Evolutionary conservation across 2,888 invertebrate genomes (phyloP), one percentile per base, ranked within the genome.

Genomic region (Lepidocyrtoides sp.): DNA sequence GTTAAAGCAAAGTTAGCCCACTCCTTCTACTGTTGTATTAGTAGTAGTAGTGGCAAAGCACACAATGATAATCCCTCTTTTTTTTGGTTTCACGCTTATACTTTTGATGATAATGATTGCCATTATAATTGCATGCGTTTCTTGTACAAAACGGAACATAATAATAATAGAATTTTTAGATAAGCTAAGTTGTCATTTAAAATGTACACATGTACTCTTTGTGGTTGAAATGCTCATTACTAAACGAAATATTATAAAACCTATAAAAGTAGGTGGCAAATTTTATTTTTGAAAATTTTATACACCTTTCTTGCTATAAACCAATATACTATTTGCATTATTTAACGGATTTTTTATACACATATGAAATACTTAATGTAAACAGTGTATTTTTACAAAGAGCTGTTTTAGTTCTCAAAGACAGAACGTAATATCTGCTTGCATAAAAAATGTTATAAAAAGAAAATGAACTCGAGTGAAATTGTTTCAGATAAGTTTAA

Each of bases 401-500:
- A n/a, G n/a, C n/a, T n/a, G n/a, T n/a, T n/a, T n/a, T n/a, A n/a
- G n/a, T n/a, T n/a, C n/a, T 41, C 72, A 36, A 8, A 2, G 7
- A 12, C 36, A 41, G 10, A 14, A 23, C 26, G 0, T 26, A 1
- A 10, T 32, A 2, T n/a, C 48, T 7, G 75, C 32, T 29, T 91
- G 60, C 89, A 86, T 92, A 75, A 89, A 92, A 86, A 91, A 60
- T 0, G 72, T 85, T 84, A 91, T 91, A 91, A 91, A 79, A 92
- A 91, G 91, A 91, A 91, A 91, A 89, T 89, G 89, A 91, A 75
- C 85, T 84, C 57, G 29, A 84, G 92, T 88, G 92, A 92, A 92
- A 92, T 92, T 91, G 90, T 90, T 89, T 89, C 89, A 91, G 91
- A 89, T 89, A 89, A 87, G 90, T 75, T 86, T 57, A 91, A 26